Base-by-base conservation (phyloP, 2,113 vertebrate genomes). In the Rhinopomastus cyanomelas region DNA sequence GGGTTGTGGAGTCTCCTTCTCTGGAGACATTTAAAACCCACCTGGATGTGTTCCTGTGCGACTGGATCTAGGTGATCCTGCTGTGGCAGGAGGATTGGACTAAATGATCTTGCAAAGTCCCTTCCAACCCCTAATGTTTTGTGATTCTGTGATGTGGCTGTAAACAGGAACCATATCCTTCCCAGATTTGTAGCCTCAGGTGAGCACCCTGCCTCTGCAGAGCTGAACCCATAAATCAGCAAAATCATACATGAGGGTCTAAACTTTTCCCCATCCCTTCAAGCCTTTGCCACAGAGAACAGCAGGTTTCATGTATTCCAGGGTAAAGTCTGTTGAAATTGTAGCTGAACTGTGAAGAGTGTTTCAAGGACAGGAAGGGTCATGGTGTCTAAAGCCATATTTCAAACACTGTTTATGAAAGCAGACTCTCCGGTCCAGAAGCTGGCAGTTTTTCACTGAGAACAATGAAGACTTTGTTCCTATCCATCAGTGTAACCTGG, bases 401-500 rank as follows among this genome's bases (percentile, higher is more conserved):
- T 48, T 77, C 77, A 83, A 67, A 27, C 9, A 68, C 26, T 0
- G 1, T 62, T 90, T 56, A 59, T 59, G 76, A 94, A 85, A 90
- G 14, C 46, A 48, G 69, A 79, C 51, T 69, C 46, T 77, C 30
- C 59, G 39, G 19, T 75, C 79, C n/a, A 25, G 67, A 42, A 89
- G 42, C 67, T 69, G 67, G 78, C 62, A 79, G 18, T 52, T 7
- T 8, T 75, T 78, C 37, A 12, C 5, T 2, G 2, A 14, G 62
- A 82, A 92, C 74, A 94, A 64, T 12, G 17, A 65, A 61, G 29
- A 12, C 64, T 87, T 89, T 94, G 81, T 96, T 90, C 62, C 21
- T 26, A 2, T 53, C 81, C 42, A 37, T 60, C 84, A 53, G 1
- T 3, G 19, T 64, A 75, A n/a, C 29, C 46, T 20, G 1, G 0